A percentile compares a stretch with the other conserved stretches of the same genome.
Evolutionary conservation across 2,797 vertebrate species (phyloP).

Genomic region (Aeoliscus strigatus): DNA sequence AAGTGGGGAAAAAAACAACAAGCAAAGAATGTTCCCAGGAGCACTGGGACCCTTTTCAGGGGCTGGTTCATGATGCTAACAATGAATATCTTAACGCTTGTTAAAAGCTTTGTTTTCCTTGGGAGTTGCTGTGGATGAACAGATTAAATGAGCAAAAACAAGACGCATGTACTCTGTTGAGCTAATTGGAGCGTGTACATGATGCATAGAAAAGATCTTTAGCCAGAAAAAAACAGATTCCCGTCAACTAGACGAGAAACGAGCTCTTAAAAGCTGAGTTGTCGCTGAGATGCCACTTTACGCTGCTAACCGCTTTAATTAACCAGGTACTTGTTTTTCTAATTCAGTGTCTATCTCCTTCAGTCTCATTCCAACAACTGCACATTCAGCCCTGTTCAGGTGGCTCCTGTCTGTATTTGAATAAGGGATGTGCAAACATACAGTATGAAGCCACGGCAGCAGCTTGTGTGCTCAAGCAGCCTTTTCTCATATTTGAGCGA

Average conservation of each 20-base stretch:
- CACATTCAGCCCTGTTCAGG: constrained; percentile 46
- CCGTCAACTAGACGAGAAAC: too few species aligned
- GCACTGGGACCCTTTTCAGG: constrained; percentile 56
- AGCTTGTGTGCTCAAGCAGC: constrained; percentile 54
- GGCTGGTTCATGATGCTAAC: constrained; percentile 54
- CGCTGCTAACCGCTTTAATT: constrained; percentile 41
- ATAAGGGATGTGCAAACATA: constrained; percentile 64
- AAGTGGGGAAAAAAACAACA: constrained; percentile 54
- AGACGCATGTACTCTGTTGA: constrained; percentile 27
- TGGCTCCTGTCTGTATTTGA: constrained; percentile 63
- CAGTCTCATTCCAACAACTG: constrained; percentile 36
- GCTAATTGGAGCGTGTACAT: constrained; percentile 30
- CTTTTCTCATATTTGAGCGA: constrained; percentile 59
- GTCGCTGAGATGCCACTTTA: constrained; percentile 18
- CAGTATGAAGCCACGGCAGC: constrained; percentile 59
- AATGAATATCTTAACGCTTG: constrained; percentile 67
- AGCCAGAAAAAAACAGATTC: too few species aligned
- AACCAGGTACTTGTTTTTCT: constrained; percentile 35
- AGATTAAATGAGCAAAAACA: constrained; percentile 32
- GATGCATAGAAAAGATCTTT: constrained; percentile 53
- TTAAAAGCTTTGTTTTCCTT: constrained; percentile 65
- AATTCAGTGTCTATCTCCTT: constrained; percentile 24
- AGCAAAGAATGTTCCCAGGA: constrained; percentile 53
- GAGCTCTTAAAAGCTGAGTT: constrained; percentile 30
- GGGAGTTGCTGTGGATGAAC: constrained; percentile 30